phyloP scores from a whole-genome alignment of 2,113 vertebrate genomes.

The Cygnus atratus region DNA sequence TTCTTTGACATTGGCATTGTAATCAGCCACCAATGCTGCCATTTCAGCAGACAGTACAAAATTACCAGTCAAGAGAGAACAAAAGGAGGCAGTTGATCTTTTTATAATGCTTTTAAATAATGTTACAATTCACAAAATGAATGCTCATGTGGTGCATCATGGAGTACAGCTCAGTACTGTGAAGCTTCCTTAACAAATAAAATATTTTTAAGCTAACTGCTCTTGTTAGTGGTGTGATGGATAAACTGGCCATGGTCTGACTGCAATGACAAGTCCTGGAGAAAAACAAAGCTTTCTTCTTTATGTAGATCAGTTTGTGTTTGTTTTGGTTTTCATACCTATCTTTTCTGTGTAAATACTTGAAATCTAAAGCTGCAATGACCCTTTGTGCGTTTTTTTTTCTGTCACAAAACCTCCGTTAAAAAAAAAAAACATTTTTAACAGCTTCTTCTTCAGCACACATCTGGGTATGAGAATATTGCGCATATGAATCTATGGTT shows the following conservation, averaged over 20 bases:
- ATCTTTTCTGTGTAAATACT: neutral
- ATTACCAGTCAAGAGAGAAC: slow-evolving; percentile 71
- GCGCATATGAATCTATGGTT: neutral
- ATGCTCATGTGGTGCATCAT: slow-evolving; percentile 16
- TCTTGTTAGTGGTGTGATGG: neutral
- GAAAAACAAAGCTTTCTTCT: neutral
- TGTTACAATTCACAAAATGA: slow-evolving; percentile 55
- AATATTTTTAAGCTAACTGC: slow-evolving; percentile 19
- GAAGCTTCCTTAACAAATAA: slow-evolving; percentile 32
- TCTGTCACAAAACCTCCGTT: neutral
- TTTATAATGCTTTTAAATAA: slow-evolving; percentile 68
- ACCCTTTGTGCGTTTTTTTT: neutral
- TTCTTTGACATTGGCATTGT: slow-evolving; percentile 58
- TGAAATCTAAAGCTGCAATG: neutral
- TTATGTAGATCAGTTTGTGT: neutral
- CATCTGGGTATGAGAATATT: neutral
- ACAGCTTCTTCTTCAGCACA: neutral
- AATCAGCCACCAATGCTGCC: slow-evolving; percentile 60
- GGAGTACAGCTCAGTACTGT: neutral
- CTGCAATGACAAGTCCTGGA: neutral
- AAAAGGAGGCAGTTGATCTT: slow-evolving; percentile 69
- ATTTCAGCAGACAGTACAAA: slow-evolving; percentile 68
- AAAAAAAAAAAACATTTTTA: neutral
- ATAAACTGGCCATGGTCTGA: neutral
- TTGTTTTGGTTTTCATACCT: neutral